phyloP scores from a whole-genome alignment of 2,113 vertebrate genomes.

The Seriola aureovittata region DNA sequence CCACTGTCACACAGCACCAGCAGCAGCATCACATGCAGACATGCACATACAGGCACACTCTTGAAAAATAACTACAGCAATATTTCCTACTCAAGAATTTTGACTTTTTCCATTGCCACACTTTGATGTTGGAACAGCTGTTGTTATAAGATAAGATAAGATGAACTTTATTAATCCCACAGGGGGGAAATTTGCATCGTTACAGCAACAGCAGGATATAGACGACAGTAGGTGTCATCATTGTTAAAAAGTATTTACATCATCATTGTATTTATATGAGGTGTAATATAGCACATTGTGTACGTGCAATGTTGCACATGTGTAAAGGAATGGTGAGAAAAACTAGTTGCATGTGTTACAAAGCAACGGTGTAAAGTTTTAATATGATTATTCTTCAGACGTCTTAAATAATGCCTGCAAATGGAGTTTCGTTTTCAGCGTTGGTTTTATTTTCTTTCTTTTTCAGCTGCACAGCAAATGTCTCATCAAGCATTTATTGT shows the following conservation, averaged over 20 bases:
- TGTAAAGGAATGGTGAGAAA: no score
- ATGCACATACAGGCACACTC: constrained; percentile 47
- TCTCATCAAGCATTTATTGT: not conserved
- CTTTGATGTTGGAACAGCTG: constrained; percentile 67
- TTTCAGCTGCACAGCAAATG: not conserved
- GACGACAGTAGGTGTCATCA: no score
- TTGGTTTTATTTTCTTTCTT: not conserved
- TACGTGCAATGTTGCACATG: no score
- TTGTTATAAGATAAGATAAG: constrained; percentile 40
- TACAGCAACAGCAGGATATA: no score
- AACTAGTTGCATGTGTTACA: no score
- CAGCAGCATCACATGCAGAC: constrained; percentile 55
- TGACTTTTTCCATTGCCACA: constrained; percentile 28
- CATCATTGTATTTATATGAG: no score
- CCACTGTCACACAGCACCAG: constrained; percentile 69
- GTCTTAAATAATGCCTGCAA: not conserved
- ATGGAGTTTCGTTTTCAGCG: not conserved
- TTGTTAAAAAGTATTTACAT: no score
- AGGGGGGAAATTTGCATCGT: no score
- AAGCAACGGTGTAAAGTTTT: constrained; percentile 7
- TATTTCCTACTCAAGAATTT: constrained; percentile 50
- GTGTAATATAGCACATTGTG: no score
- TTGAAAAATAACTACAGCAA: constrained; percentile 52
- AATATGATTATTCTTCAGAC: constrained; percentile 13
- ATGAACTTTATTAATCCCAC: not conserved